Evolutionary conservation across 2,113 vertebrate species (phyloP), one percentile per base, ranked within the genome.

Genomic region (Thryonomys swinderianus): DNA sequence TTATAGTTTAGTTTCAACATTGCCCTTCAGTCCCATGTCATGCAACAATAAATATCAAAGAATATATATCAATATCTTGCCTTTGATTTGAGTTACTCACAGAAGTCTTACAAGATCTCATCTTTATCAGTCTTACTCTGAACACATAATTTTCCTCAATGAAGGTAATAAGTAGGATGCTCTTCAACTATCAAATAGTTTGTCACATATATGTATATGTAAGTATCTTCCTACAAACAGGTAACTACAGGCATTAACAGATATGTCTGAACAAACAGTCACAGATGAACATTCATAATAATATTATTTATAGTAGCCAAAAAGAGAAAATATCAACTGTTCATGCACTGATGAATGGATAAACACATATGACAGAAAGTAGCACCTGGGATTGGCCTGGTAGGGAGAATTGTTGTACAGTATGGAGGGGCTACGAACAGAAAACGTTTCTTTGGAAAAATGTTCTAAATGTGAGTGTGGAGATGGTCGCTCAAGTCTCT

Each of bases 131-230:
- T 67, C 90, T 66, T 73, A 12, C 57, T 67, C n/a, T 69, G 21
- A n/a, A 93, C 25, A 86, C 79, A 83, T 20, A 80, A 81, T 80
- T 71, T 61, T 93, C 42, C 18, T 89, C 74, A 82, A 80, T 13
- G 85, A 71, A 37, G 23, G 7, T 27, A 87, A 18, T 34, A 67
- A 88, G 14, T 45, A 62, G 4, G 5, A 57, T 30, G 1, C 40
- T 45, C 6, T 48, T 17, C 45, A 74, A 42, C 30, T 27, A 74
- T 74, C 42, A 74, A 48, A 30, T 48, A 48, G 16, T 7, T 57
- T 73, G 0, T 57, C 25, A 81, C 25, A 62, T 42, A 78, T 57
- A 27, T n/a, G n/a, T n/a, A n/a, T n/a, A n/a, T n/a, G n/a, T n/a
- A 86, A 78, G 32, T 61, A 10, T 78, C 84, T 45, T 69, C 21